Percentiles rank a stretch among this genome's conserved stretches.
These are phyloP conservation scores for Melipona bicolor DNA, from an alignment of 2,888 invertebrate genomes.

Conservation along the genomic window DNA sequence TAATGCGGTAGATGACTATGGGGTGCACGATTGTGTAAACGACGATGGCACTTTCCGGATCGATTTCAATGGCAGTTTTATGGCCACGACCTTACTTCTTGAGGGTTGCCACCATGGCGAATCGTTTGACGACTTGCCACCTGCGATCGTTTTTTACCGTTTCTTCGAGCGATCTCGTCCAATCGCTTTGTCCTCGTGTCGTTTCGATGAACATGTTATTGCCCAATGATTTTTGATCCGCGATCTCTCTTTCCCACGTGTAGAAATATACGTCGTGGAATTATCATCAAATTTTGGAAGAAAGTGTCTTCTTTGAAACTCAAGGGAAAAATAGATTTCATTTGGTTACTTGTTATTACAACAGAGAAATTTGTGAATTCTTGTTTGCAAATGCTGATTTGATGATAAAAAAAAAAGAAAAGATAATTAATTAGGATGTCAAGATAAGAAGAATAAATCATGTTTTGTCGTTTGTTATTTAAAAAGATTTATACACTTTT, in stretches of 20 bases:
- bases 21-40: slow-evolving; percentile 47
- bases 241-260: slow-evolving; percentile 27
- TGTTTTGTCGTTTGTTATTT: neutral
- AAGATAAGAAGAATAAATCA: neutral
- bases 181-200: slow-evolving; percentile 42
- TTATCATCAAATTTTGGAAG: neutral
- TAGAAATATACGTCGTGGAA: no score
- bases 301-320: neutral
- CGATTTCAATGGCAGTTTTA: slow-evolving; percentile 72
- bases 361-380: no score
- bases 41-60: slow-evolving; percentile 52
- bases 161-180: slow-evolving; percentile 56
- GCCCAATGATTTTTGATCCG: slow-evolving; percentile 43
- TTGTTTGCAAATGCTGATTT: no score
- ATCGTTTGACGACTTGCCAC: slow-evolving; percentile 69
- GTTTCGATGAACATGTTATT: slow-evolving; percentile 49
- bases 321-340: neutral
- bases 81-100: slow-evolving; percentile 61
- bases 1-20: slow-evolving; percentile 47
- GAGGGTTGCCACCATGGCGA: slow-evolving; percentile 58
- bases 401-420: no score
- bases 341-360: no score
- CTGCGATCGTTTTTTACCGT: slow-evolving; percentile 64
- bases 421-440: no score
- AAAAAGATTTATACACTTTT: neutral